phyloP scores from a whole-genome alignment of 2,797 vertebrate species.

The Euphonia xanthogaster region DNA sequence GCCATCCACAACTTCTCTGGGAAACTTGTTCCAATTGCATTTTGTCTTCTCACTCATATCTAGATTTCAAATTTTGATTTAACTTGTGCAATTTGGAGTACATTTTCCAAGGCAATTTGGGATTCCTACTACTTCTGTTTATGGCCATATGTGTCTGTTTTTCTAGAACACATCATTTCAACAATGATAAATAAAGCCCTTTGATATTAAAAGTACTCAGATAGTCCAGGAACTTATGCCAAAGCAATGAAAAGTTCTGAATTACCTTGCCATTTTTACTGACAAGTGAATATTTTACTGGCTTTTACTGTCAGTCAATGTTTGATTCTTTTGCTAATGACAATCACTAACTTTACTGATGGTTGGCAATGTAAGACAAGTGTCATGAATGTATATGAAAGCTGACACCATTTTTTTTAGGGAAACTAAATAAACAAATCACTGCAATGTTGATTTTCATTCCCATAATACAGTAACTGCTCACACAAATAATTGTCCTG shows the following conservation, averaged over 20 bases:
- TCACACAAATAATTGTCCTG: background rate
- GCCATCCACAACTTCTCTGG: background rate
- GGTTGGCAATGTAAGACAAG: background rate
- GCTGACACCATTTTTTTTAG: background rate
- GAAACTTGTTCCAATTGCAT: background rate
- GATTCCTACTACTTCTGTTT: constrained; percentile 17
- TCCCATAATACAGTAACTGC: background rate
- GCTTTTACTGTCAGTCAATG: constrained; percentile 52
- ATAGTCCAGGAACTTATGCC: constrained; percentile 47
- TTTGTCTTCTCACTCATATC: background rate
- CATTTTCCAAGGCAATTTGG: background rate
- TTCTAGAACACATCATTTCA: constrained; percentile 19
- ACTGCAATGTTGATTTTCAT: background rate
- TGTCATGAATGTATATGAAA: background rate
- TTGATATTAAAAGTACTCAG: constrained; percentile 36
- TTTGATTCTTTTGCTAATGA: constrained; percentile 45
- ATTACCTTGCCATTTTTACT: constrained; percentile 59
- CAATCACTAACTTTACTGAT: constrained; percentile 20
- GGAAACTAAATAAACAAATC: constrained; percentile 26
- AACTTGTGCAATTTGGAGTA: background rate
- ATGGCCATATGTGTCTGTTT: constrained; percentile 30
- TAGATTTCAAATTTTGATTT: background rate
- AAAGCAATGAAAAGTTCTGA: constrained; percentile 60
- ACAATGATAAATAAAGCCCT: constrained; percentile 22
- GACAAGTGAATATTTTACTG: constrained; percentile 49